phyloP scores from a whole-genome alignment of 2,797 vertebrate species.

The Aplochiton taeniatus region DNA sequence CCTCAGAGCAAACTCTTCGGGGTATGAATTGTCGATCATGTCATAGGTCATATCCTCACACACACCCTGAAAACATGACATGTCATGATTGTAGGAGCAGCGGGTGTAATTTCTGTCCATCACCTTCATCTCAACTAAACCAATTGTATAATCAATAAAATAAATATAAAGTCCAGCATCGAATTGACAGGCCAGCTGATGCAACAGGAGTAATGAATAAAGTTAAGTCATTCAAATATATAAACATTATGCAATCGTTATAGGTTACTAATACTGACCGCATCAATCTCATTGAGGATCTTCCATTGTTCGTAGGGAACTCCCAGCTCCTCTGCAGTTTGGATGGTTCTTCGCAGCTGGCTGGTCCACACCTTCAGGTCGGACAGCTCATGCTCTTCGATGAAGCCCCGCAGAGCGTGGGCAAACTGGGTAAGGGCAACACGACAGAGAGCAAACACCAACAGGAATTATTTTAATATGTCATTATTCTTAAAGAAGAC shows the following conservation, averaged over 20 bases:
- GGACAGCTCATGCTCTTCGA: slow-evolving; percentile 87
- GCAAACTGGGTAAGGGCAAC: slow-evolving; percentile 76
- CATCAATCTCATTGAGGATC: slow-evolving; percentile 96
- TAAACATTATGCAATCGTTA: neutral
- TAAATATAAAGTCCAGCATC: too few relatives aligned
- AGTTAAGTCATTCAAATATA: neutral
- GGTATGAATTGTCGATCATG: slow-evolving; percentile 88
- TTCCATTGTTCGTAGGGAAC: slow-evolving; percentile 98
- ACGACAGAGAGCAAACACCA: too few relatives aligned
- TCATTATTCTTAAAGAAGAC: too few relatives aligned
- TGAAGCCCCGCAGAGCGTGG: slow-evolving; percentile 81
- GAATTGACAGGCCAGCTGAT: too few relatives aligned
- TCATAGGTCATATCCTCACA: slow-evolving; percentile 97
- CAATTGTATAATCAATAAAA: too few relatives aligned
- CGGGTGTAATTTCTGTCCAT: too few relatives aligned
- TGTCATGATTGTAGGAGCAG: neutral
- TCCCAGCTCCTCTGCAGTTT: slow-evolving; percentile 89
- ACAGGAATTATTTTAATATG: too few relatives aligned
- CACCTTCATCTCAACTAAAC: too few relatives aligned
- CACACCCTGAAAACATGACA: slow-evolving; percentile 81
- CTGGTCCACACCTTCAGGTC: slow-evolving; percentile 98
- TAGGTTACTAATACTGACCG: slow-evolving; percentile 78
- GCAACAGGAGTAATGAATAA: neutral
- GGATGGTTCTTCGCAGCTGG: slow-evolving; percentile 94
- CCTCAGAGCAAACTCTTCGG: slow-evolving; percentile 93